phyloP scores from a whole-genome alignment of 2,113 vertebrate species.

The Sterrhoptilus dennistouni region DNA sequence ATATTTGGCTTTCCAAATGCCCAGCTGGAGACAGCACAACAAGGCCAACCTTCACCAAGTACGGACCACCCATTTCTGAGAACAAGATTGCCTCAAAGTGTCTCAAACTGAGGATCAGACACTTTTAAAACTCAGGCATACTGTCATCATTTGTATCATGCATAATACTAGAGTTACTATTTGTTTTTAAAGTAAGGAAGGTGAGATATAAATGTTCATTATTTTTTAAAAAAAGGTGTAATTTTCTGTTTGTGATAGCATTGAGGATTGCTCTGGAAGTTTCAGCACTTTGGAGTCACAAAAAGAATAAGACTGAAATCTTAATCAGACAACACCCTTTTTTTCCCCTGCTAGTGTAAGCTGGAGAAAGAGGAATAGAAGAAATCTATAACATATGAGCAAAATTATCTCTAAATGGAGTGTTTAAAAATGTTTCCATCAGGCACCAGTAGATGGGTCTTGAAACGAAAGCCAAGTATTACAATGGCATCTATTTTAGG shows the following conservation, averaged over 20 bases:
- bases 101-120: neutral
- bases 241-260: neutral
- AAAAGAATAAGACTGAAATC: neutral
- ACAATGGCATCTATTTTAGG: slow-evolving; percentile 58
- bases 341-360: neutral
- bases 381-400: slow-evolving; percentile 14
- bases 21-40: neutral
- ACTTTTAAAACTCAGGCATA: neutral
- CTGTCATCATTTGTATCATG: neutral
- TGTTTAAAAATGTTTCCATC: slow-evolving; percentile 56
- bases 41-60: neutral
- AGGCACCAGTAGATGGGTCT: slow-evolving; percentile 39
- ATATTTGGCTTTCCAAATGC: neutral
- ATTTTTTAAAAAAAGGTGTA: neutral
- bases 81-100: neutral
- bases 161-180: neutral
- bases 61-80: neutral
- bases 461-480: slow-evolving; percentile 56
- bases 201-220: neutral
- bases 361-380: slow-evolving; percentile 2
- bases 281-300: neutral
- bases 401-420: slow-evolving; percentile 33
- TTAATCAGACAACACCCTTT: neutral
- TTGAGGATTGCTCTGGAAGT: neutral
- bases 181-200: neutral